Conservation (phyloP, 2,888 invertebrate species). For the Drosophila mettleri region DNA sequence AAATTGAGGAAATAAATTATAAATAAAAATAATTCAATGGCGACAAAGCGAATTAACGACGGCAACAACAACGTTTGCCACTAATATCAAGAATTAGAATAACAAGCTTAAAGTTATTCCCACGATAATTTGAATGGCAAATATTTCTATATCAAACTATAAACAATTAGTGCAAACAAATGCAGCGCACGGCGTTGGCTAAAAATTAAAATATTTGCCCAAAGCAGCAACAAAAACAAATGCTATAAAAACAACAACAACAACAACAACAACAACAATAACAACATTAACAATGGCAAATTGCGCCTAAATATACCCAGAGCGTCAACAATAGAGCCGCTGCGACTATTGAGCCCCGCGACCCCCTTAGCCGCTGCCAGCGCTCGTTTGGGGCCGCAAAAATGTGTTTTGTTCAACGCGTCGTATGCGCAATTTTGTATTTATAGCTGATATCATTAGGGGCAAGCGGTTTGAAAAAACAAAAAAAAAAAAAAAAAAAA, state of each 20-base stretch:
- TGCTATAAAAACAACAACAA: conserved; percentile 16
- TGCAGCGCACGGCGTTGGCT: conserved; percentile 31
- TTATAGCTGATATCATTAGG: conserved; percentile 68
- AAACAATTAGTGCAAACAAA: conserved; percentile 79
- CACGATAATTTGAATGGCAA: conserved; percentile 76
- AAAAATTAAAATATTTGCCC: conserved; percentile 69
- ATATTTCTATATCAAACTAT: conserved; percentile 77
- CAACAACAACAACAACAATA: conserved; percentile 8
- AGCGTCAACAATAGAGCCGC: conserved; percentile 40
- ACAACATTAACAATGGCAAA: conserved; percentile 45
- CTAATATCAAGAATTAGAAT: conserved; percentile 51
- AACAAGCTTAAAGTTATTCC: conserved; percentile 53
- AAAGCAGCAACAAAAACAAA: conserved; percentile 21
- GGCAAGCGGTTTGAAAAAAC: conserved; percentile 2
- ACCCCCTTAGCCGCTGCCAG: no score
- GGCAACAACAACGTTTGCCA: conserved; percentile 24
- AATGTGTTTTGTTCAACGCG: conserved; percentile 43
- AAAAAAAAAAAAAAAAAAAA: conserved; percentile 40
- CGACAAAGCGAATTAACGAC: conserved; percentile 43
- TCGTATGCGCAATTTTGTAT: conserved; percentile 69
- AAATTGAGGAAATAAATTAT: conserved; percentile 13
- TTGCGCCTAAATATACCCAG: conserved; percentile 72
- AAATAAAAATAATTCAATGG: conserved; percentile 13
- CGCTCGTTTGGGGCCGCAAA: neutral
- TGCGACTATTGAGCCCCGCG: neutral